A percentile compares a stretch with the other conserved stretches of the same genome.
Evolutionary conservation across 2,797 vertebrate species (phyloP).

Genomic region (Myripristis jacobus): DNA sequence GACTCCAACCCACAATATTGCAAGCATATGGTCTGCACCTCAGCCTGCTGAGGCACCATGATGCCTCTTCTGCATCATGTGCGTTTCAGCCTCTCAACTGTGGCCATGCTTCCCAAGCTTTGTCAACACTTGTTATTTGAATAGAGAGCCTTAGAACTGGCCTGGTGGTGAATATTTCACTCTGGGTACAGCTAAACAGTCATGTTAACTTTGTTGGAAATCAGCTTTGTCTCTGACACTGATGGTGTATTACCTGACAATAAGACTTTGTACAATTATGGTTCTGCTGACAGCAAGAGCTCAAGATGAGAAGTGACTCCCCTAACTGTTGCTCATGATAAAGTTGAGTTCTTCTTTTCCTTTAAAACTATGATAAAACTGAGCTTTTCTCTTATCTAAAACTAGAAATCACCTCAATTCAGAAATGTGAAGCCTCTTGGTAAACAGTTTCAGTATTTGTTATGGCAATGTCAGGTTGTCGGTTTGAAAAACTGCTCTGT

Average conservation of each 20-base stretch:
- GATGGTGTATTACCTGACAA: not conserved
- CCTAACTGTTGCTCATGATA: not conserved
- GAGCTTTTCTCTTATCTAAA: not conserved
- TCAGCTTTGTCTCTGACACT: not conserved
- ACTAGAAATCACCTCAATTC: not conserved
- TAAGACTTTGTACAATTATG: not conserved
- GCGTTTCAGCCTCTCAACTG: constrained; percentile 29
- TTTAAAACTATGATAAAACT: not conserved
- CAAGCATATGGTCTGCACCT: constrained; percentile 29
- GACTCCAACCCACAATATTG: constrained; percentile 19
- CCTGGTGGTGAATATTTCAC: not conserved
- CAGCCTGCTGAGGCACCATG: constrained; percentile 9
- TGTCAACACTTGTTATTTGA: constrained; percentile 33
- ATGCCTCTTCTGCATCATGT: constrained; percentile 22
- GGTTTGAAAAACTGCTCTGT: not conserved
- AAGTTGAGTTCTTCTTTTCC: not conserved
- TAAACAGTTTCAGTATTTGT: not conserved
- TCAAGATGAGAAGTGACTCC: not conserved
- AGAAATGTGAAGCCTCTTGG: not conserved
- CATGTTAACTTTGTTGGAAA: not conserved
- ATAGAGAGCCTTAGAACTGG: constrained; percentile 12
- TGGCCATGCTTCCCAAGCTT: constrained; percentile 18
- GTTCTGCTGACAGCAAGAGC: not conserved
- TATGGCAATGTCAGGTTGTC: not conserved
- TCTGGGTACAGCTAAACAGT: constrained; percentile 3